Percentiles rank a stretch among this genome's conserved stretches.
Conservation (phyloP, 2,113 vertebrate genomes). For the Rhinoderma darwinii region DNA sequence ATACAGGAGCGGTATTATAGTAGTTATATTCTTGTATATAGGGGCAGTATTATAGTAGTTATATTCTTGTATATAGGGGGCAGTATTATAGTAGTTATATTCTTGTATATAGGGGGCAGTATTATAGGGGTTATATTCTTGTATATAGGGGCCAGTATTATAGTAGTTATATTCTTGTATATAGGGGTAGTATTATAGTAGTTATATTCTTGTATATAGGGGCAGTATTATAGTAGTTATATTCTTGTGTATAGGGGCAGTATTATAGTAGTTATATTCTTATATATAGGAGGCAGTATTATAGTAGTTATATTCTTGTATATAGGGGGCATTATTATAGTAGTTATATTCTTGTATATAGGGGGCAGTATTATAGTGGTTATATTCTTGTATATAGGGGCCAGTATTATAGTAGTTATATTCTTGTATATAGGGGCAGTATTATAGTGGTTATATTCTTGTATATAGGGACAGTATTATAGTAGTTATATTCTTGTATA, state of each 20-base stretch:
- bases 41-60: too few relatives aligned
- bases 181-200: background rate
- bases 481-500: background rate
- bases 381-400: background rate
- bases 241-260: background rate
- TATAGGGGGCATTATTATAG: background rate
- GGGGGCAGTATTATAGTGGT: background rate
- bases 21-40: too few relatives aligned
- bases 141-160: conserved; percentile 4
- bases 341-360: conserved; percentile 4
- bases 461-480: background rate
- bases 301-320: conserved; percentile 8
- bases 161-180: conserved; percentile 9
- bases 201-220: conserved; percentile 3
- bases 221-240: conserved; percentile 1
- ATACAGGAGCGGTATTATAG: background rate
- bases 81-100: too few relatives aligned
- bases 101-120: background rate
- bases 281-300: background rate
- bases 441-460: background rate
- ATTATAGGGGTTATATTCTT: conserved; percentile 7
- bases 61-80: too few relatives aligned
- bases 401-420: conserved; percentile 10
- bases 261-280: conserved; percentile 8
- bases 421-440: background rate